These are phyloP conservation scores for Pararge aegeria DNA, from an alignment of 1,140 invertebrate genomes.

Conservation along the genomic window DNA sequence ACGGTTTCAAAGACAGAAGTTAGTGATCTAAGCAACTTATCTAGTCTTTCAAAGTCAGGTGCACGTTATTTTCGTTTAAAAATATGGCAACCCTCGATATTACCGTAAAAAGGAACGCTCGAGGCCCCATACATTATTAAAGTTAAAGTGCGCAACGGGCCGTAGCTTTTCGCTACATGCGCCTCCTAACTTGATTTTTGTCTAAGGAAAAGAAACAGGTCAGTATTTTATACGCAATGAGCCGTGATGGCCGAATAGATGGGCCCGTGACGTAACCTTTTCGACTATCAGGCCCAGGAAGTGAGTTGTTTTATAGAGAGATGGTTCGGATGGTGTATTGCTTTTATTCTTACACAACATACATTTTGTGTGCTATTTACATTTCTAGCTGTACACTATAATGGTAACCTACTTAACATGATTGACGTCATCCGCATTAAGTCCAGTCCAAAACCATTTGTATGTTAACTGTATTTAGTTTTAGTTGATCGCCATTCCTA, in stretches of 20 bases:
- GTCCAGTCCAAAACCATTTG: too few relatives aligned
- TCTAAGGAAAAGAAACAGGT: neutral
- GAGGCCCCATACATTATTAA: neutral
- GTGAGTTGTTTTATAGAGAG: neutral
- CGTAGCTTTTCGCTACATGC: neutral
- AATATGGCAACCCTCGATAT: neutral
- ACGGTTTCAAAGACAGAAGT: too few relatives aligned
- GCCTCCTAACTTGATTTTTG: neutral
- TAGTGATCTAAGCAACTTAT: too few relatives aligned
- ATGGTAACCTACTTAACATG: too few relatives aligned
- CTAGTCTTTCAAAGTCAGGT: neutral
- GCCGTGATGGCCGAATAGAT: neutral
- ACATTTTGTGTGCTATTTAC: too few relatives aligned
- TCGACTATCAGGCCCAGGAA: neutral
- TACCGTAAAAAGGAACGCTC: neutral
- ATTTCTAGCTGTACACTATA: too few relatives aligned
- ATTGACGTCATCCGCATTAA: too few relatives aligned
- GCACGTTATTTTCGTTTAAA: neutral
- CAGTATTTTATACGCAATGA: neutral
- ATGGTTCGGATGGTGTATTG: neutral
- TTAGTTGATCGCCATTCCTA: too few relatives aligned
- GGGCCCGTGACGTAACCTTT: neutral
- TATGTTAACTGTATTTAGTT: too few relatives aligned
- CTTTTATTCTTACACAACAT: neutral
- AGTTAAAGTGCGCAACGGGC: neutral